A percentile compares a stretch with the other conserved stretches of the same genome.
Conservation (phyloP, 2,888 invertebrate species). For the Ephialtes manifestator region DNA sequence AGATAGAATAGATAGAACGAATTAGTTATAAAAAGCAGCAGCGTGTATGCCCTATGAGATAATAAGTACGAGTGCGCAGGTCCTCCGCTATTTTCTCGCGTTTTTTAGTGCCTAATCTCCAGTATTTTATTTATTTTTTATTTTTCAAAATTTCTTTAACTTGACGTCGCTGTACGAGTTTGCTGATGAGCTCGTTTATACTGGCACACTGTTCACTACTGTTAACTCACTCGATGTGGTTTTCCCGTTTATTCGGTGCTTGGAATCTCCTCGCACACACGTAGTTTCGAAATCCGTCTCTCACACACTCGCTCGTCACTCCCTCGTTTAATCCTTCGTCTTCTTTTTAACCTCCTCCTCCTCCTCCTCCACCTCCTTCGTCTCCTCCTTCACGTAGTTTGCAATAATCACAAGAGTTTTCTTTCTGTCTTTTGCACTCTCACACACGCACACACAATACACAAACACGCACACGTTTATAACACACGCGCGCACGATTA, state of each 20-base stretch:
- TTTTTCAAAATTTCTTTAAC: too few relatives aligned
- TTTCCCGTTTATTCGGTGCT: slow-evolving; percentile 34
- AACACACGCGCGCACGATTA: slow-evolving; percentile 42
- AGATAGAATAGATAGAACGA: background rate
- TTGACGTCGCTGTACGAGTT: background rate
- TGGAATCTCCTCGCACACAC: background rate
- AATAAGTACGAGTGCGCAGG: slow-evolving; percentile 36
- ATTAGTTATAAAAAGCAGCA: slow-evolving; percentile 25
- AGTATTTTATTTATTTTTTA: background rate
- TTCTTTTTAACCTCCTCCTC: background rate
- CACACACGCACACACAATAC: slow-evolving; percentile 19
- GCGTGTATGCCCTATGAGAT: slow-evolving; percentile 10
- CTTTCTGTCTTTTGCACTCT: slow-evolving; percentile 42
- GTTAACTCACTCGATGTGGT: slow-evolving; percentile 14
- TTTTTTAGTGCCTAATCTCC: background rate
- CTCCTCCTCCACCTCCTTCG: background rate
- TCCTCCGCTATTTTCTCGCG: slow-evolving; percentile 8
- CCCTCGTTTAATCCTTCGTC: background rate
- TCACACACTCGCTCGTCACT: background rate
- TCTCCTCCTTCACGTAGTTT: background rate
- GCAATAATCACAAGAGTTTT: background rate
- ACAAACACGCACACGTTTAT: slow-evolving; percentile 25
- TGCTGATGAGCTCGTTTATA: background rate
- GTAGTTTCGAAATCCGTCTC: background rate
- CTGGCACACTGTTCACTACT: slow-evolving; percentile 1